These are phyloP conservation scores for Euura lappo DNA, from an alignment of 1,140 invertebrate genomes.

Conservation along the genomic window DNA sequence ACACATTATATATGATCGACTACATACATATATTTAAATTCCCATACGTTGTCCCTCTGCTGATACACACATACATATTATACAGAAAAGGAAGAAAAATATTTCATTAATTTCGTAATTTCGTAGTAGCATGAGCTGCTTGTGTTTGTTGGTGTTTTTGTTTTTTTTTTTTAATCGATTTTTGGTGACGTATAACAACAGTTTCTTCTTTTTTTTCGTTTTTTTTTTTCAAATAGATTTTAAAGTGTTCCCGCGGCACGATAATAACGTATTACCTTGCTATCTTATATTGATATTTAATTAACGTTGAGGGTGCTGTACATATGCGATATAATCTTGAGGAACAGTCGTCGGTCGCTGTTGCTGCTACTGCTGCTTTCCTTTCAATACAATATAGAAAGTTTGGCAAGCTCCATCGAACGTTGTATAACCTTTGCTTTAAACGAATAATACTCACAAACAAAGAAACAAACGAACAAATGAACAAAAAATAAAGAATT, in stretches of 20 bases:
- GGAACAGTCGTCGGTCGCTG: neutral
- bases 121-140: neutral
- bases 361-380: neutral
- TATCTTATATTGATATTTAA: conserved; percentile 1
- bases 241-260: neutral
- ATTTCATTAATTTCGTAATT: conserved; percentile 11
- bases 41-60: neutral
- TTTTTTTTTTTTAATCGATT: conserved; percentile 17
- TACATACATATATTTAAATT: neutral
- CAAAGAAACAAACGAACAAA: conserved; percentile 13
- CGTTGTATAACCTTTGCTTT: conserved; percentile 4
- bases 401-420: conserved; percentile 24
- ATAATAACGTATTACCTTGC: neutral
- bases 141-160: conserved; percentile 14
- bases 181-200: neutral
- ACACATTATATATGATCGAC: neutral
- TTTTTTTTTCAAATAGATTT: neutral
- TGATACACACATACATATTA: neutral
- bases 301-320: conserved; percentile 6
- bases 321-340: conserved; percentile 7
- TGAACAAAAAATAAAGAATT: conserved; percentile 19
- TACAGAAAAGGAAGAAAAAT: conserved; percentile 8
- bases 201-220: conserved; percentile 16
- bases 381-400: neutral
- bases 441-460: neutral